Percentiles rank a stretch among this genome's conserved stretches.
Evolutionary conservation across 2,113 vertebrate genomes (phyloP).

Genomic region (Gracilinanus agilis): DNA sequence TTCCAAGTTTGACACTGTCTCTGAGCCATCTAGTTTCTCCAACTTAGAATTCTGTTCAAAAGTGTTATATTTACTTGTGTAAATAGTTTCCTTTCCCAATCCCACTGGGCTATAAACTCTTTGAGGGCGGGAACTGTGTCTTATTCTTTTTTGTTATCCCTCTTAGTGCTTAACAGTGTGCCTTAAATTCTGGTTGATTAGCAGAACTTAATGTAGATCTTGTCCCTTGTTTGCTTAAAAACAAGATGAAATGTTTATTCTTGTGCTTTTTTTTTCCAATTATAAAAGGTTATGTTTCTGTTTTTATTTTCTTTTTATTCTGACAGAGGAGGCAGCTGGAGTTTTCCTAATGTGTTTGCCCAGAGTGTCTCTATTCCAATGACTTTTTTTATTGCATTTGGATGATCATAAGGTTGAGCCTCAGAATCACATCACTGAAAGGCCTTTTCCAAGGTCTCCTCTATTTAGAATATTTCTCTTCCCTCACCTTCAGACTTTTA

Average conservation of each 20-base stretch:
- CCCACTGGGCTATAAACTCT: background rate
- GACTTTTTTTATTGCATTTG: background rate
- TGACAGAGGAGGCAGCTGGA: background rate
- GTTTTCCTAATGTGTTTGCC: background rate
- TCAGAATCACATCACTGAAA: background rate
- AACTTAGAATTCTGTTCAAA: background rate
- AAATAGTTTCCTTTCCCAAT: background rate
- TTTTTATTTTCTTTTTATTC: constrained; percentile 6
- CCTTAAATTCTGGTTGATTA: background rate
- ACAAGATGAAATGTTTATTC: background rate
- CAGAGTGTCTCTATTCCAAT: background rate
- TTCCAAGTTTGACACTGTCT: too few relatives aligned
- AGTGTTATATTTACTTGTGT: background rate
- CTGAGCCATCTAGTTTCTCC: too few relatives aligned
- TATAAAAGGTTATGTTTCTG: background rate
- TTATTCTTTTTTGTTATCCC: background rate
- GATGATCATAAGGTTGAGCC: background rate
- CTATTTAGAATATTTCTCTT: background rate
- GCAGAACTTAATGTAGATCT: background rate
- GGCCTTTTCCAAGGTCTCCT: background rate
- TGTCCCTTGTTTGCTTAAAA: background rate
- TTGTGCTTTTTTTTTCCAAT: background rate
- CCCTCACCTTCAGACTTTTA: background rate
- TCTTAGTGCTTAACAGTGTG: background rate
- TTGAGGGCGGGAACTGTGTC: background rate